phyloP scores from a whole-genome alignment of 2,797 vertebrate genomes.

The Cirrhinus molitorella region DNA sequence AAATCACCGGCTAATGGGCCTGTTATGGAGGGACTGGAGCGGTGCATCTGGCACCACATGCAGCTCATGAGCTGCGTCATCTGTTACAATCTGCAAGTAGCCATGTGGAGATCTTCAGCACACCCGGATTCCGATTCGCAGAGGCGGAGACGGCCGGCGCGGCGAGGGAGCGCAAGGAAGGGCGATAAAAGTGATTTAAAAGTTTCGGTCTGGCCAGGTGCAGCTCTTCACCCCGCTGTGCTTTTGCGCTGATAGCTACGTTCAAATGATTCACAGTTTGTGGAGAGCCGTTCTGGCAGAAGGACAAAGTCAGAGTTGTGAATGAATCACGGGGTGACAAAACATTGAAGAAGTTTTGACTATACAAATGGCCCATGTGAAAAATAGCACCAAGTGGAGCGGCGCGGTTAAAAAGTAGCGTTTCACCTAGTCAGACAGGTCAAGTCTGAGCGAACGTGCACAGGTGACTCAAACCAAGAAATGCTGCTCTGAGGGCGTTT shows the following conservation, averaged over 20 bases:
- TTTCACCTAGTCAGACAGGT: not conserved
- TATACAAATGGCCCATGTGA: constrained; percentile 15
- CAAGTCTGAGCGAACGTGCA: not conserved
- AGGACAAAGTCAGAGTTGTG: constrained; percentile 34
- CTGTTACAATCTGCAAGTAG: constrained; percentile 53
- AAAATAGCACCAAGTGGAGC: not conserved
- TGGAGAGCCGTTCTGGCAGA: constrained; percentile 33
- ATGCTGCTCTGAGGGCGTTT: not conserved
- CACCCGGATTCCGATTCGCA: constrained; percentile 39
- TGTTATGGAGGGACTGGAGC: constrained; percentile 63
- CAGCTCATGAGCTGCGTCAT: constrained; percentile 54
- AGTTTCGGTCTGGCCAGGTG: constrained; percentile 56
- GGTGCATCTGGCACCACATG: constrained; percentile 62
- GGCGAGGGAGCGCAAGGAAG: constrained; percentile 27
- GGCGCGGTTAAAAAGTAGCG: not conserved
- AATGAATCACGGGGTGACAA: constrained; percentile 56
- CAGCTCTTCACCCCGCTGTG: constrained; percentile 48
- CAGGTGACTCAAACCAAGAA: not conserved
- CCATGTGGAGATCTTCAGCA: constrained; percentile 48
- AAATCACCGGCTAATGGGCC: constrained; percentile 69
- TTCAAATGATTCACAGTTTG: constrained; percentile 62
- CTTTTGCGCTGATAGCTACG: constrained; percentile 55
- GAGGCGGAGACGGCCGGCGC: constrained; percentile 8
- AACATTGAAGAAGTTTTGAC: constrained; percentile 59
- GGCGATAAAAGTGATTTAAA: constrained; percentile 62